These are phyloP conservation scores for Tetramorium alpestre DNA, from an alignment of 1,140 invertebrate genomes.

Conservation along the genomic window DNA sequence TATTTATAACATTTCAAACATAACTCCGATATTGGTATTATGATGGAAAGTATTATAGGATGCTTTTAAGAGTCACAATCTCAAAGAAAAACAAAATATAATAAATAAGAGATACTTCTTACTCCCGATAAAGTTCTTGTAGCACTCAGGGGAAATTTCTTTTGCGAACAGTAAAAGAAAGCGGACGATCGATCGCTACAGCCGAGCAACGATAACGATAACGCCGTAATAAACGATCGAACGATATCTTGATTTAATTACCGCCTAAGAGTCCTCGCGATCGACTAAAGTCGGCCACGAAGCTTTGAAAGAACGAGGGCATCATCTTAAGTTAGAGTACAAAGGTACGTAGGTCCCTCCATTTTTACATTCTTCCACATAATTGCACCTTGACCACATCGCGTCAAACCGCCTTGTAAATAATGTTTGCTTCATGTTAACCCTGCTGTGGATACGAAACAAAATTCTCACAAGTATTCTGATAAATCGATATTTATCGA, in stretches of 20 bases:
- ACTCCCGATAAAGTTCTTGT: background rate
- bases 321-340: slow-evolving; percentile 81
- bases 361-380: slow-evolving; percentile 19
- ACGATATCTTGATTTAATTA: slow-evolving; percentile 52
- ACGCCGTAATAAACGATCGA: slow-evolving; percentile 26
- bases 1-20: slow-evolving; percentile 14
- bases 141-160: slow-evolving; percentile 6
- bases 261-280: slow-evolving; percentile 50
- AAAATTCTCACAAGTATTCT: background rate
- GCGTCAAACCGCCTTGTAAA: slow-evolving; percentile 39
- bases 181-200: slow-evolving; percentile 34
- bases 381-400: slow-evolving; percentile 8
- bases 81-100: background rate
- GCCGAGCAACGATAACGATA: slow-evolving; percentile 37
- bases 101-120: background rate
- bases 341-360: slow-evolving; percentile 75
- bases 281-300: slow-evolving; percentile 65
- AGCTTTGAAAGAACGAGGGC: slow-evolving; percentile 84
- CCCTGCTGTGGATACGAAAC: background rate
- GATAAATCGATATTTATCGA: background rate
- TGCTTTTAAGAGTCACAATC: slow-evolving; percentile 3
- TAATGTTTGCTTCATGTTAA: slow-evolving; percentile 24
- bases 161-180: slow-evolving; percentile 14
- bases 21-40: background rate
- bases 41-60: slow-evolving; percentile 2